Base-by-base conservation (phyloP, 2,797 vertebrate species). In the Amblyopsis hoosieri region DNA sequence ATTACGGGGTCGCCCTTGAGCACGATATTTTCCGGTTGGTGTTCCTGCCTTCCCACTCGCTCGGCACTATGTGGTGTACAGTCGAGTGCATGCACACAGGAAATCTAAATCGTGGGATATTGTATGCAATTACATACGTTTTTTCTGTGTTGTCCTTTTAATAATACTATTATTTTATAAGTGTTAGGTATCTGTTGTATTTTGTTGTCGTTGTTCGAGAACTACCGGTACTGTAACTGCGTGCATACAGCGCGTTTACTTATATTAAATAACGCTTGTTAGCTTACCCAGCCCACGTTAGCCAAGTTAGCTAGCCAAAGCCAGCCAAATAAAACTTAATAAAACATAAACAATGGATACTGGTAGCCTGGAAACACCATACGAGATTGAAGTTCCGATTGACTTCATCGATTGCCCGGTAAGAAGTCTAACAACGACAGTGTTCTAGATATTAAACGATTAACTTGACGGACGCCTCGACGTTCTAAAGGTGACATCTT, bases 331-430 rank as follows among this genome's bases (percentile, higher is more conserved):
- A 14, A 12, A 7, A 47, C 33, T n/a, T 13, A 45, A 17, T 0
- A 7, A 48, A 59, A 45, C 3, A 51, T 1, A 4, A 50, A 52
- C 11, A 10, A 92, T 92, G 91, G 86, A 92, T 2, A 4, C 23
- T 4, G 23, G 23, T 29, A 58, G 56, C 1, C 45, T 93, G 0
- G 85, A 90, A 79, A 93, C 91, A 0, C 89, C 90, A 0, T 92
- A 94, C 67, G 90, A 91, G 0, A 87, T 89, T 0, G 87, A 89
- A 1, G 58, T 70, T 4, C 13, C 60, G 1, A 69, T 68, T 33
- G 54, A 74, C 0, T 91, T 89, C 52, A 86, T 93, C 52, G 78
- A 90, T 12, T 92, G 91, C 81, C 64, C 15, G 82, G 91, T 93
- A 82, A 90, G 76, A 0, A 6, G 3, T 3, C 0, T 9, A 13